A percentile compares a stretch with the other conserved stretches of the same genome.
Conservation (phyloP, 2,113 vertebrate genomes). For the Halcyon malimbica region DNA sequence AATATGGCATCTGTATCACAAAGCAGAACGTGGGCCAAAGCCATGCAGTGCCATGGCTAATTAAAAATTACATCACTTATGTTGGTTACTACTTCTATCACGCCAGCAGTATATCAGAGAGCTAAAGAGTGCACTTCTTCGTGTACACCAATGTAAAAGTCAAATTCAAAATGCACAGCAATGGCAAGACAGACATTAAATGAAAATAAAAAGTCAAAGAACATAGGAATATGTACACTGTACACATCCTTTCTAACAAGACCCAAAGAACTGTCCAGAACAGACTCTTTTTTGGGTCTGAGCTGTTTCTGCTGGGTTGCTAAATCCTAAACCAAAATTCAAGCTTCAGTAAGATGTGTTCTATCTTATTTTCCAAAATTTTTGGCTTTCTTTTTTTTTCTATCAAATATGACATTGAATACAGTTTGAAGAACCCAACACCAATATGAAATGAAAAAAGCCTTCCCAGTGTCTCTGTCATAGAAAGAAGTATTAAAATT, state of each 20-base stretch:
- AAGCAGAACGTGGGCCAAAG: not conserved
- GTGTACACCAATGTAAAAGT: not conserved
- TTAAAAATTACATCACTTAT: not conserved
- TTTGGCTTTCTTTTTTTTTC: not conserved
- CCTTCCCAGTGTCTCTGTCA: not conserved
- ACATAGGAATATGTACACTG: not conserved
- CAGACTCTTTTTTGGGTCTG: not conserved
- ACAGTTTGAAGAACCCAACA: not conserved
- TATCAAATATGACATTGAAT: not conserved
- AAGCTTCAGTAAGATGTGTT: not conserved
- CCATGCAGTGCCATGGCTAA: not conserved
- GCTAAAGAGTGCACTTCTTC: not conserved
- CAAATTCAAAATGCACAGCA: not conserved
- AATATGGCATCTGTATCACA: not conserved
- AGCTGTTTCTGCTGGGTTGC: not conserved
- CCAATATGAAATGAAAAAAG: not conserved
- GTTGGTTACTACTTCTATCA: not conserved
- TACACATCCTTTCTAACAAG: not conserved
- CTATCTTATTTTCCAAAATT: not conserved
- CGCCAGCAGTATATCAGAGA: not conserved
- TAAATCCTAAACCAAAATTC: not conserved
- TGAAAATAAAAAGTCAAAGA: not conserved
- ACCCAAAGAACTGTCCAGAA: not conserved
- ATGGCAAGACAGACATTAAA: not conserved
- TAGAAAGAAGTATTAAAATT: not conserved